Percentiles rank a stretch among this genome's conserved stretches.
These are phyloP conservation scores for Brachypteracias leptosomus DNA, from an alignment of 2,113 vertebrate species.

Conservation along the genomic window DNA sequence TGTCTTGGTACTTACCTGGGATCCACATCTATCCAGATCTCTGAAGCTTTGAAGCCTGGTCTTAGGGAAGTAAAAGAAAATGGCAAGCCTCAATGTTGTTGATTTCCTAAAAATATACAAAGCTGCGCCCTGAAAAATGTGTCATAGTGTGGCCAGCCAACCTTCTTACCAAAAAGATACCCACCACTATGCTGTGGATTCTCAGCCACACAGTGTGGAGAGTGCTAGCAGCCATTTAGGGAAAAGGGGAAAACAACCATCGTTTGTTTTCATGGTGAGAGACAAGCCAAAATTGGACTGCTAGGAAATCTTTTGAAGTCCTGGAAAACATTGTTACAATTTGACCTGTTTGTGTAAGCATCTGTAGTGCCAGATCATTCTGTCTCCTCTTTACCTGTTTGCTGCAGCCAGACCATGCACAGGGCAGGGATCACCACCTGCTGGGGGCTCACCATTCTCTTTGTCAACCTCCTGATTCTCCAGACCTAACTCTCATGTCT, in stretches of 20 bases:
- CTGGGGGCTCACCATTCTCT: background rate
- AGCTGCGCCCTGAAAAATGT: background rate
- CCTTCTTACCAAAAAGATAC: background rate
- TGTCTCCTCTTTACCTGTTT: background rate
- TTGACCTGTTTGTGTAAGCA: background rate
- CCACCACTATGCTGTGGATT: background rate
- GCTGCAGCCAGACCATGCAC: accelerated
- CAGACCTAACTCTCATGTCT: background rate
- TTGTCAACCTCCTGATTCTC: background rate
- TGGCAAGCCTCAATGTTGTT: background rate
- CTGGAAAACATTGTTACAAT: background rate
- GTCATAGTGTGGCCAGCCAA: background rate
- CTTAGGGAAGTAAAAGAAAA: background rate
- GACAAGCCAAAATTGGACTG: background rate
- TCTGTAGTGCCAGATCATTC: background rate
- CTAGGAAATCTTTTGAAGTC: background rate
- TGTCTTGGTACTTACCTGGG: background rate
- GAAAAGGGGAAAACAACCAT: background rate
- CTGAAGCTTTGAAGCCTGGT: background rate
- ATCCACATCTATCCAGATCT: background rate
- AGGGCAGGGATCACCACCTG: background rate
- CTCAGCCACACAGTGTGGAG: background rate
- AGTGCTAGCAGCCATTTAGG: background rate
- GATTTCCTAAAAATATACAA: background rate
- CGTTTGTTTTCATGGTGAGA: background rate